Evolutionary conservation across 2,888 invertebrate species (phyloP).

Genomic region (Hoplodrina ambigua): DNA sequence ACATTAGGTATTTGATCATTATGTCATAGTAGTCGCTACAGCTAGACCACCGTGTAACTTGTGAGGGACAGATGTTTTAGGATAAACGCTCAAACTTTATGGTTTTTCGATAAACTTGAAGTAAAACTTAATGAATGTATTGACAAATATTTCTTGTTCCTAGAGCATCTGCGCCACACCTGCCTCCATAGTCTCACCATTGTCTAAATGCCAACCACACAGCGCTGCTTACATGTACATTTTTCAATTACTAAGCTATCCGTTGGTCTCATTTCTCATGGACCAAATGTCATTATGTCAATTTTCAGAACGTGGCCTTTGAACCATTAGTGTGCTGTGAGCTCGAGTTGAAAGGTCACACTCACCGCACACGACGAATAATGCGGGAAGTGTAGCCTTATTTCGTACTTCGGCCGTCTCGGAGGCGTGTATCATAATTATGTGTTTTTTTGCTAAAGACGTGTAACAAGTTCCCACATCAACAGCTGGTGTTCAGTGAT

Average conservation of each 20-base stretch:
- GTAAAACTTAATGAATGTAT: constrained; percentile 7
- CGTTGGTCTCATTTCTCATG: constrained; percentile 38
- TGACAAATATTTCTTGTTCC: background rate
- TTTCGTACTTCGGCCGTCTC: background rate
- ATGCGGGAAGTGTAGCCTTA: constrained; percentile 12
- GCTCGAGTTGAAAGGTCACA: constrained; percentile 37
- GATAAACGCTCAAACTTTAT: background rate
- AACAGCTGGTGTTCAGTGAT: background rate
- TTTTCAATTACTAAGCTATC: background rate
- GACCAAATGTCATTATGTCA: constrained; percentile 36
- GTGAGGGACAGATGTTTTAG: constrained; percentile 6
- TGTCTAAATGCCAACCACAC: constrained; percentile 1
- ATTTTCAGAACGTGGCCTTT: constrained; percentile 20
- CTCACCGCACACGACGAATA: constrained; percentile 26
- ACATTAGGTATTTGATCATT: constrained; percentile 56
- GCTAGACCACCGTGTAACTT: background rate
- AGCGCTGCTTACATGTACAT: background rate
- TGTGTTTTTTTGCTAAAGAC: background rate
- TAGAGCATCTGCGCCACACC: constrained; percentile 36
- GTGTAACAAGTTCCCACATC: constrained; percentile 1
- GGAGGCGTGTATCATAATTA: background rate
- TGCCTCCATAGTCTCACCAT: constrained; percentile 14
- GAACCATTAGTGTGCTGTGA: constrained; percentile 39
- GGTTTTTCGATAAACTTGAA: background rate
- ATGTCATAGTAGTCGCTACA: constrained; percentile 51